Percentiles rank a stretch among this genome's conserved stretches.
These are phyloP conservation scores for Malthinus flaveolus DNA, from an alignment of 2,888 invertebrate genomes.

Conservation along the genomic window DNA sequence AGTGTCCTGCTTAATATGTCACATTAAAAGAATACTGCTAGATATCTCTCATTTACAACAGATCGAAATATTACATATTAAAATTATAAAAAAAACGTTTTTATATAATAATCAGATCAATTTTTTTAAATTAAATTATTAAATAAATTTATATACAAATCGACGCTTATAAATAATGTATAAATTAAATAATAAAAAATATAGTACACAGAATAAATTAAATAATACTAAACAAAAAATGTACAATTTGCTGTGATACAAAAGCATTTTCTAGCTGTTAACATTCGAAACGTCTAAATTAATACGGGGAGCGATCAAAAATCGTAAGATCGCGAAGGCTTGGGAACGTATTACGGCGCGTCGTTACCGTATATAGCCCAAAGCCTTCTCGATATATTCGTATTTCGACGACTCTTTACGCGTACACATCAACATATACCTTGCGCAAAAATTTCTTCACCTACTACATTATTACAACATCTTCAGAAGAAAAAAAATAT, in stretches of 20 bases:
- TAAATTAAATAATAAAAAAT: constrained; percentile 31
- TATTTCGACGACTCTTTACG: no score
- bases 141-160: constrained; percentile 23
- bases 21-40: constrained; percentile 28
- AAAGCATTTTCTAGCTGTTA: constrained; percentile 28
- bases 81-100: neutral
- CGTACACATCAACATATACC: constrained; percentile 13
- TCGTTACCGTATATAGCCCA: no score
- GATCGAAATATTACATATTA: constrained; percentile 4
- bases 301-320: no score
- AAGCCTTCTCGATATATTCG: no score
- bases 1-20: constrained; percentile 18
- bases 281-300: constrained; percentile 16
- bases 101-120: constrained; percentile 6
- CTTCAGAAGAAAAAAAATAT: no score
- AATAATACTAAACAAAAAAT: constrained; percentile 26
- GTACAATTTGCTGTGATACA: constrained; percentile 29
- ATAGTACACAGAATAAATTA: constrained; percentile 33
- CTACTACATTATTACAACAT: constrained; percentile 8
- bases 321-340: no score
- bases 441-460: constrained; percentile 20
- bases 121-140: constrained; percentile 24
- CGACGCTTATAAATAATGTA: constrained; percentile 28
- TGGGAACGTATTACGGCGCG: no score
- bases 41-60: constrained; percentile 24